These are phyloP conservation scores for Lepidochrysops patricia DNA, from an alignment of 2,888 invertebrate species.

Conservation along the genomic window DNA sequence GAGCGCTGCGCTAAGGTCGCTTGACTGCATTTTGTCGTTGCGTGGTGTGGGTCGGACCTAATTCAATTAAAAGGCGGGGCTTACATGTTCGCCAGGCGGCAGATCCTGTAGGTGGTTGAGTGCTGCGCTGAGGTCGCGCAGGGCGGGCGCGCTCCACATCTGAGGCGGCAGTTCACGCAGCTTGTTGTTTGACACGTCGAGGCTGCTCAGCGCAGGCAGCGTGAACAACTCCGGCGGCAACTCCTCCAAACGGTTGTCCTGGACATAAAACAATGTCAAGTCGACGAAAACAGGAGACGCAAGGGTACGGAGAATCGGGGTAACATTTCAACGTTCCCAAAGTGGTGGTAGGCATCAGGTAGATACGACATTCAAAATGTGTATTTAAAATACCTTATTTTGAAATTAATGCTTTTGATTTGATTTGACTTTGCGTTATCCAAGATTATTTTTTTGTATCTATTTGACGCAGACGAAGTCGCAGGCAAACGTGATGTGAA, in stretches of 20 bases:
- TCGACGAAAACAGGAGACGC: no score
- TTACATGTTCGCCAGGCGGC: constrained; percentile 45
- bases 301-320: no score
- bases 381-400: background rate
- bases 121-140: constrained; percentile 91
- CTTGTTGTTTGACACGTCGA: constrained; percentile 97
- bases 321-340: no score
- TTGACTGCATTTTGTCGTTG: no score
- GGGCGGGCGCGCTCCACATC: constrained; percentile 89
- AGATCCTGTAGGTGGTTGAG: constrained; percentile 90
- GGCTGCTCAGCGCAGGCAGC: constrained; percentile 82
- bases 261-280: constrained; percentile 24
- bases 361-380: no score
- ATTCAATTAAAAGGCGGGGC: background rate
- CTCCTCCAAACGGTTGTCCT: constrained; percentile 89
- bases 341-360: no score
- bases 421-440: no score
- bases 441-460: no score
- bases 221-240: constrained; percentile 88
- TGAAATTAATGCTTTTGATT: no score
- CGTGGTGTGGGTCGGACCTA: background rate
- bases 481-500: no score
- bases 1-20: no score
- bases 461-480: no score
- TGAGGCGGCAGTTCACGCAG: constrained; percentile 86